Base-by-base conservation (phyloP, 2,888 invertebrate genomes). In the Hydraecia micacea region DNA sequence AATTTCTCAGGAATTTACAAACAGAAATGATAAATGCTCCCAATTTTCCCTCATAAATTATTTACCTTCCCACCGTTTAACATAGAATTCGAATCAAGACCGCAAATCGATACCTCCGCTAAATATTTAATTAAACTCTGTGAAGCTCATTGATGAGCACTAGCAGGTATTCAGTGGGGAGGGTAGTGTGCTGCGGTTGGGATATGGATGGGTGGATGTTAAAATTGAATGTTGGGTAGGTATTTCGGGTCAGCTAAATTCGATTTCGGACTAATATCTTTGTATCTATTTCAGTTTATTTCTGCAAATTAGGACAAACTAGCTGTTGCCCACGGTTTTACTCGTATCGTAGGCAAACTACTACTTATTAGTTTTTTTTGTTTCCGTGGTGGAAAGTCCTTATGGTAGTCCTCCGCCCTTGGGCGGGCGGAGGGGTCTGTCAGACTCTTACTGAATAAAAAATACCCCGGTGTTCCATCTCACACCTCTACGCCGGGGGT, bases 61-160 rank as follows among this genome's bases (percentile, higher is more conserved):
- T 81, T 67, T 52, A 71, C 1, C 13, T 63, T 25, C 32, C 25
- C 36, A 28, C 65, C 15, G 66, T 63, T 83, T 70, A 81, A 58
- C 58, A 67, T 32, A 46, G 58, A 49, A 52, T 72, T 55, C 6
- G 73, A 39, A 52, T 28, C 42, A 11, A 49, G 36, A 69, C 77
- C 86, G 36, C 77, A 69, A 72, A 65, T 62, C 66, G 63, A 77
- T 72, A 70, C 86, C 68, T 36, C 55, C 2, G 25, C 36, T 77
- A 62, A 84, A 86, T 84, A 75, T 83, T 32, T 73, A 75, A 86
- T 75, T 65, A 52, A 72, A 73, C 18, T 66, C 62, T 63, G 60
- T 69, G 83, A 39, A 55, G 60, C 71, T 69, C 65, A 69, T 36
- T 67, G 73, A 58, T 69, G 83, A n/a, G 21, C 2, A 32, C 32